phyloP scores from a whole-genome alignment of 2,797 vertebrate species.

The Siniperca scherzeri region DNA sequence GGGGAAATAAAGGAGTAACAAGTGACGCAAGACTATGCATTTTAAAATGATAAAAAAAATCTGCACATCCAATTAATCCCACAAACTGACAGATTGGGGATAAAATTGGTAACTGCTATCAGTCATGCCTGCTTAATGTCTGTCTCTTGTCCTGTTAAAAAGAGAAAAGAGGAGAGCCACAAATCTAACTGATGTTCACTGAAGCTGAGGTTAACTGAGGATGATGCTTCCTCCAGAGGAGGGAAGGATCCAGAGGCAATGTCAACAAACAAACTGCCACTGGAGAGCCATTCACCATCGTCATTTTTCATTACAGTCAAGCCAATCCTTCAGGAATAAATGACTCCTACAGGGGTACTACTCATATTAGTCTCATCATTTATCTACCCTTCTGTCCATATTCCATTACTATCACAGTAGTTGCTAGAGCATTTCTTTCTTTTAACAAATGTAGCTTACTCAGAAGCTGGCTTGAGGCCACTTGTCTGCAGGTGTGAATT shows the following conservation, averaged over 20 bases:
- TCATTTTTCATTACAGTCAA: conserved; percentile 60
- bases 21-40: background rate
- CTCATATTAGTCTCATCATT: conserved; percentile 36
- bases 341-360: conserved; percentile 28
- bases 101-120: conserved; percentile 31
- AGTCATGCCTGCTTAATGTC: conserved; percentile 53
- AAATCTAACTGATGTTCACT: conserved; percentile 62
- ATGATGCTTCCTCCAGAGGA: conserved; percentile 60
- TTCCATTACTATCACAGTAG: conserved; percentile 12
- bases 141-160: conserved; percentile 59
- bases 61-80: background rate
- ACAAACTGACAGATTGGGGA: conserved; percentile 8
- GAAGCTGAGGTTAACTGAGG: conserved; percentile 62
- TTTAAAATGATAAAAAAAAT: conserved; percentile 11
- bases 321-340: conserved; percentile 52
- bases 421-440: conserved; percentile 5
- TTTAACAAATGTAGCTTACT: conserved; percentile 6
- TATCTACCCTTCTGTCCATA: conserved; percentile 28
- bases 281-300: conserved; percentile 48
- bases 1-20: background rate
- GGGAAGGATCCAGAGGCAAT: conserved; percentile 52
- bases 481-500: conserved; percentile 6
- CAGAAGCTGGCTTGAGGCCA: background rate
- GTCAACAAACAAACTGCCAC: conserved; percentile 69
- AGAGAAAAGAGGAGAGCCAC: conserved; percentile 51